Evolutionary conservation across 2,113 vertebrate genomes (phyloP).

Genomic region (Egretta garzetta): DNA sequence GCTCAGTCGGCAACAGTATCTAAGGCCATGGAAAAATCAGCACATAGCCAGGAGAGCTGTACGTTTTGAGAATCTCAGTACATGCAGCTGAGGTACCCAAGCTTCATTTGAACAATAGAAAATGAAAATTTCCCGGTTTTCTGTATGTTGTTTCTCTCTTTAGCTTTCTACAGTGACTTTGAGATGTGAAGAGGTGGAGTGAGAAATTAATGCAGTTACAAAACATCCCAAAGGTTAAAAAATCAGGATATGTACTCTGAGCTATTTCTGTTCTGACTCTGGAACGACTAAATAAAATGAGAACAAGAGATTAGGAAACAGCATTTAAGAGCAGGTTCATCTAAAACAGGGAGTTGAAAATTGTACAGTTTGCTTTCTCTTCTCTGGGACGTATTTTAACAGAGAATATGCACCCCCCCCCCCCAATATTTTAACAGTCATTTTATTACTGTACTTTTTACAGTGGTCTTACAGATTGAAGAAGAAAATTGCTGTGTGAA

Average conservation of each 20-base stretch:
- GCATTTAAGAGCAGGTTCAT: not conserved
- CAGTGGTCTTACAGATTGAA: not conserved
- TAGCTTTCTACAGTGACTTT: not conserved
- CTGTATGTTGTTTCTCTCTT: not conserved
- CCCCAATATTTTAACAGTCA: not conserved
- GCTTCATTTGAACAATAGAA: not conserved
- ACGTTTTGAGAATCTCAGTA: fast-evolving
- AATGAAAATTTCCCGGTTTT: not conserved
- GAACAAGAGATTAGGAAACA: not conserved
- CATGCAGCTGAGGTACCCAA: not conserved
- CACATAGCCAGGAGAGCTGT: not conserved
- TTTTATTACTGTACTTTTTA: not conserved
- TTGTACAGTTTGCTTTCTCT: not conserved
- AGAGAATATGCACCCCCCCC: not conserved
- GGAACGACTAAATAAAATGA: not conserved
- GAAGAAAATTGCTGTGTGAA: not conserved
- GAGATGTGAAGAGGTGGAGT: slow-evolving; percentile 13
- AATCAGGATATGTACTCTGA: not conserved
- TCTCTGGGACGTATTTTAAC: not conserved
- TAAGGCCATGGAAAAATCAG: not conserved
- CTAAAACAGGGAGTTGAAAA: not conserved
- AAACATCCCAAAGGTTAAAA: slow-evolving; percentile 17
- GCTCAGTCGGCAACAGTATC: not conserved
- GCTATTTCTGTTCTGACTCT: not conserved
- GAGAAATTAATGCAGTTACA: slow-evolving; percentile 5